These are phyloP conservation scores for Dolichotis patagonum DNA, from an alignment of 2,113 vertebrate genomes.

Conservation along the genomic window DNA sequence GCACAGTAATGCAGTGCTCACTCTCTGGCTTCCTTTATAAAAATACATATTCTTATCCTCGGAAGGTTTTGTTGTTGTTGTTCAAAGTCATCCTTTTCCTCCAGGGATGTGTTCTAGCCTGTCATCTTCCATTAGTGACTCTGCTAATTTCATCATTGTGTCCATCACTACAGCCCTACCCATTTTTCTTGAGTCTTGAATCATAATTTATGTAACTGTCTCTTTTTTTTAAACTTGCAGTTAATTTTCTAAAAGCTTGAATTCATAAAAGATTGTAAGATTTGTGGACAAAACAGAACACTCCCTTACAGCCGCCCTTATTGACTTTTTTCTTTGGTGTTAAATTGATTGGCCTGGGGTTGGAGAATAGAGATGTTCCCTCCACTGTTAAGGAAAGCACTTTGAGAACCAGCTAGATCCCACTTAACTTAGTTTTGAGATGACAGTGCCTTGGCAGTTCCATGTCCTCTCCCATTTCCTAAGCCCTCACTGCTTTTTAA, in stretches of 20 bases:
- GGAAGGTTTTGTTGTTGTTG: neutral
- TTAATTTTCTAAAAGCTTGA: neutral
- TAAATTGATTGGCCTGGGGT: neutral
- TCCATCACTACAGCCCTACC: neutral
- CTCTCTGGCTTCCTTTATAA: neutral
- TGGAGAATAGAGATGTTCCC: neutral
- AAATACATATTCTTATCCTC: neutral
- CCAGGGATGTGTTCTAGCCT: neutral
- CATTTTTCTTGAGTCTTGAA: constrained; percentile 10
- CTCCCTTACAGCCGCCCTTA: neutral
- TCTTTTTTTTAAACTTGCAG: constrained; percentile 16
- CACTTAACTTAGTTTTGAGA: neutral
- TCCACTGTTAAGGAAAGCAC: neutral
- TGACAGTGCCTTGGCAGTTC: neutral
- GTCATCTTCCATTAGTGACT: neutral
- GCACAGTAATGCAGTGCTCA: neutral
- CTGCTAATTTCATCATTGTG: neutral
- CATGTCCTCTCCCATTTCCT: neutral
- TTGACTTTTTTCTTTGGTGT: neutral
- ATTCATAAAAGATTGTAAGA: neutral
- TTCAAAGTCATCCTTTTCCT: constrained; percentile 5
- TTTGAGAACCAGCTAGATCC: neutral
- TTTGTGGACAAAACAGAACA: neutral
- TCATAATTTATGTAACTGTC: neutral
- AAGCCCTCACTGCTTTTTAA: neutral